phyloP scores from a whole-genome alignment of 1,140 invertebrate genomes.

The Neodiprion lecontei region DNA sequence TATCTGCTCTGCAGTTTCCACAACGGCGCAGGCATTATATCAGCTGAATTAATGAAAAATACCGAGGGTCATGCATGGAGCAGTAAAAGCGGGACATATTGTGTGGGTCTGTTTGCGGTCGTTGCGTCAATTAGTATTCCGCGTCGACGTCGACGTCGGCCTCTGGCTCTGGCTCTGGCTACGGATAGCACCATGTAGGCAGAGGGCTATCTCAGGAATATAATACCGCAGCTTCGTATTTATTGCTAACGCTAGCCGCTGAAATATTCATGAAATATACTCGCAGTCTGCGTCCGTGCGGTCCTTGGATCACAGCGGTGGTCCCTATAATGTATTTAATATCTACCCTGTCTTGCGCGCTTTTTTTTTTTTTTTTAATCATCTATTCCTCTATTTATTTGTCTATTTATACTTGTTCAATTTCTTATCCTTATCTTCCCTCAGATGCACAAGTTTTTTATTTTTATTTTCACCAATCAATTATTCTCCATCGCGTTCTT shows the following conservation, averaged over 20 bases:
- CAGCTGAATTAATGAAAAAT: neutral
- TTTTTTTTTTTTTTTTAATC: slow-evolving; percentile 22
- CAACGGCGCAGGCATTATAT: neutral
- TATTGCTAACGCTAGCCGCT: slow-evolving; percentile 39
- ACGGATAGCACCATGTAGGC: neutral
- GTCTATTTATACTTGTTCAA: neutral
- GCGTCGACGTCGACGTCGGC: neutral
- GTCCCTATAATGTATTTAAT: slow-evolving; percentile 45
- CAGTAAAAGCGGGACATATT: neutral
- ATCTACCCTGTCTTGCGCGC: slow-evolving; percentile 44
- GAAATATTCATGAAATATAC: slow-evolving; percentile 54
- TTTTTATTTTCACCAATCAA: neutral
- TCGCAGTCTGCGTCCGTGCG: slow-evolving; percentile 19
- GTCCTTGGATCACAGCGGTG: slow-evolving; percentile 5
- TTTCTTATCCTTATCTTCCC: slow-evolving; percentile 27
- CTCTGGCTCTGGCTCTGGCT: neutral
- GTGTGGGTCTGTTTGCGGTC: slow-evolving; percentile 16
- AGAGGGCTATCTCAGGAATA: slow-evolving; percentile 36
- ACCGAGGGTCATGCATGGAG: neutral
- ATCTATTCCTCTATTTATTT: slow-evolving; percentile 1
- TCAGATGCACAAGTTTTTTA: slow-evolving; percentile 33
- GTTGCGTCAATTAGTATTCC: slow-evolving; percentile 36
- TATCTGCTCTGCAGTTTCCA: neutral
- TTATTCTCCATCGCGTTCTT: neutral
- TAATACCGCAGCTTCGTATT: slow-evolving; percentile 41